These are phyloP conservation scores for Xestia rhomboidea DNA, from an alignment of 2,888 invertebrate genomes.

Conservation along the genomic window DNA sequence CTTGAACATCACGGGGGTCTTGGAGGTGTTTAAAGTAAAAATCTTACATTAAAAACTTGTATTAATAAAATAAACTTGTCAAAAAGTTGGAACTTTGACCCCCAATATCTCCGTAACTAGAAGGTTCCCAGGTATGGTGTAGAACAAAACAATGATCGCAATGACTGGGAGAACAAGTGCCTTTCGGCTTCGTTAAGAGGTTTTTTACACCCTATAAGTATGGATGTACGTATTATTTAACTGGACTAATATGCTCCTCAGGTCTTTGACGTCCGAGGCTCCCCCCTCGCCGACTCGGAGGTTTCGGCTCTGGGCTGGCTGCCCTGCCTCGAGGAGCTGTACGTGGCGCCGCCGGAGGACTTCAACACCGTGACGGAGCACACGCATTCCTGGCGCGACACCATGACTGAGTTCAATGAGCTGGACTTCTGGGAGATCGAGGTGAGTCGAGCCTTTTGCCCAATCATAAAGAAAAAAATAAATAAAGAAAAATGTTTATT, in stretches of 20 bases:
- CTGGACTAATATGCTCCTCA: constrained; percentile 50
- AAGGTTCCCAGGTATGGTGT: no score
- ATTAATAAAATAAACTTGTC: no score
- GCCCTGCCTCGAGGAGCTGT: constrained; percentile 76
- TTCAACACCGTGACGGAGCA: constrained; percentile 58
- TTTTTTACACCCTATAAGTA: no score
- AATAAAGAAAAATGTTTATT: no score
- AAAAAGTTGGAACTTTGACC: no score
- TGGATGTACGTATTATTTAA: background rate
- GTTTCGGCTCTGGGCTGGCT: constrained; percentile 86
- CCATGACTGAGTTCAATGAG: constrained; percentile 54
- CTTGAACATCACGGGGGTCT: no score
- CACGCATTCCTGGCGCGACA: constrained; percentile 68
- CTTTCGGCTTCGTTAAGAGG: no score
- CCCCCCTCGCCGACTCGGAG: constrained; percentile 86
- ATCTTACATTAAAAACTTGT: no score
- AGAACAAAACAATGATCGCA: no score
- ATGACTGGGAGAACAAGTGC: no score
- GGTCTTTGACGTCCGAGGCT: constrained; percentile 84
- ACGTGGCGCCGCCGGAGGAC: constrained; percentile 68
- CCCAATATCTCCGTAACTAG: no score
- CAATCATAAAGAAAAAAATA: background rate
- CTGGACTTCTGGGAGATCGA: constrained; percentile 77
- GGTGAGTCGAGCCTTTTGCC: constrained; percentile 9
- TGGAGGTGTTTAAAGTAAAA: no score